These are phyloP conservation scores for Rotaria magnacalcarata DNA, from an alignment of 2,888 invertebrate genomes.

Conservation along the genomic window DNA sequence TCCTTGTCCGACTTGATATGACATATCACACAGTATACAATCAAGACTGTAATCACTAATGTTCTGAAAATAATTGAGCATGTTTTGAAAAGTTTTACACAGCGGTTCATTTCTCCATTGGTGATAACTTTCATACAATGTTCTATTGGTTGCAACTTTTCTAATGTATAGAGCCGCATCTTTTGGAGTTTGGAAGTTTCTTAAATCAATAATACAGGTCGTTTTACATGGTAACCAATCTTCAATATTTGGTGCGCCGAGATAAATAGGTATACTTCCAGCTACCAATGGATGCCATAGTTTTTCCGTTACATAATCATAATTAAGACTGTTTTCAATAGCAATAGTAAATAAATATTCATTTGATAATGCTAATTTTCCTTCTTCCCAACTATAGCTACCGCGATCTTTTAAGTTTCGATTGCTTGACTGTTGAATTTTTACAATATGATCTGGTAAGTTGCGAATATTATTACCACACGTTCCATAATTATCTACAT, in stretches of 20 bases:
- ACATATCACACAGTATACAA: neutral
- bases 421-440: neutral
- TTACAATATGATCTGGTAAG: neutral
- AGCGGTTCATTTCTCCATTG: constrained; percentile 9
- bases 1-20: neutral
- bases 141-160: neutral
- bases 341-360: constrained; percentile 29
- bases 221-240: constrained; percentile 21
- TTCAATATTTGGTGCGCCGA: neutral
- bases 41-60: neutral
- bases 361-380: constrained; percentile 9
- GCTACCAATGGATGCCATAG: constrained; percentile 8
- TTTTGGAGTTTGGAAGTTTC: neutral
- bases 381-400: constrained; percentile 11
- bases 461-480: neutral
- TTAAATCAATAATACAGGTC: constrained; percentile 12
- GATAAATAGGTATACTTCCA: constrained; percentile 16
- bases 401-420: neutral
- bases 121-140: constrained; percentile 27
- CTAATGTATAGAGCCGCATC: neutral
- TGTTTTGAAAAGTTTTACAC: neutral
- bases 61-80: neutral
- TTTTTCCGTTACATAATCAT: constrained; percentile 25
- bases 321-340: neutral
- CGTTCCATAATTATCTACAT: neutral